phyloP scores from a whole-genome alignment of 2,797 vertebrate species.

The Pangasius mekongensis region DNA sequence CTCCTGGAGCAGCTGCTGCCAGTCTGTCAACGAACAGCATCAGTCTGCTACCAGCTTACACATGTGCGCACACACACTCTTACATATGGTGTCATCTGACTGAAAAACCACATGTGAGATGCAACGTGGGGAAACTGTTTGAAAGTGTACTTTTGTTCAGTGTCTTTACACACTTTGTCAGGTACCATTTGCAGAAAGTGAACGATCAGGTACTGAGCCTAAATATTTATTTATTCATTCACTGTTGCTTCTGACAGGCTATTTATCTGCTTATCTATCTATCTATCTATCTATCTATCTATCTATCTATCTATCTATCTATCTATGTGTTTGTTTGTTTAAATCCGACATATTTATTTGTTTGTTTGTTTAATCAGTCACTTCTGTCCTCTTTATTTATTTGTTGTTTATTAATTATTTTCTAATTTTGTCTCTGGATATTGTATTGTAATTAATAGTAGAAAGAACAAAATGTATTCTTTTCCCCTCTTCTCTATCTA shows the following conservation, averaged over 20 bases:
- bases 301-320: background rate
- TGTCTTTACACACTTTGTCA: background rate
- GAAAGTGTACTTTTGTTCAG: background rate
- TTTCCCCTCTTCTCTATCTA: background rate
- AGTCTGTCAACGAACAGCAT: constrained; percentile 71
- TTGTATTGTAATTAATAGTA: background rate
- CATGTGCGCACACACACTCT: constrained; percentile 25
- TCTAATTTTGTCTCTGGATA: background rate
- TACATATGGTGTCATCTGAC: constrained; percentile 33
- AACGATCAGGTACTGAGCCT: background rate
- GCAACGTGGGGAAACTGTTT: background rate
- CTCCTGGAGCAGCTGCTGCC: constrained; percentile 78
- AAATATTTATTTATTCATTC: background rate
- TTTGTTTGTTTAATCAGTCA: background rate
- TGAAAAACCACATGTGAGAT: constrained; percentile 8
- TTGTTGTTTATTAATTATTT: background rate
- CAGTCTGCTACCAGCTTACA: constrained; percentile 62
- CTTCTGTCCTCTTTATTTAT: background rate
- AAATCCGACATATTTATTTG: background rate
- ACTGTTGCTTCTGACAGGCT: background rate
- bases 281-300: background rate
- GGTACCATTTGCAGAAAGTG: background rate
- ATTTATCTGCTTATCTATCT: background rate
- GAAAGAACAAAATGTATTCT: background rate
- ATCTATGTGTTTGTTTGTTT: background rate